phyloP scores from a whole-genome alignment of 2,888 invertebrate species.

The Mechanitis mazaeus region DNA sequence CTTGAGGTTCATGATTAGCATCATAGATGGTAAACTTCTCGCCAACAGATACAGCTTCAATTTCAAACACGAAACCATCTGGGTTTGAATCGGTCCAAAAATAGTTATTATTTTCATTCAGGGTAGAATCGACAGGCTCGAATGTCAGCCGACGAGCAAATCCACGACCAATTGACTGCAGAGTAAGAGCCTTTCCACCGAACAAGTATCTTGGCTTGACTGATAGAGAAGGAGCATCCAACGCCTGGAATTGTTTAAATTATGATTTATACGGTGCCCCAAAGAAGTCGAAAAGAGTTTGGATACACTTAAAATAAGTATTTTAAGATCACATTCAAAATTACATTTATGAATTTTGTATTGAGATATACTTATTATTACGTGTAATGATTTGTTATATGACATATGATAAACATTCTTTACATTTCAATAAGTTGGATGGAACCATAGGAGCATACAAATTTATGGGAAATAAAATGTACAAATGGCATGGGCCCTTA shows the following conservation, averaged over 20 bases:
- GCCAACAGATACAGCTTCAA: conserved; percentile 80
- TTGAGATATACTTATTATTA: not conserved
- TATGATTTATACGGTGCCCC: conserved; percentile 40
- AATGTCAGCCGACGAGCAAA: conserved; percentile 85
- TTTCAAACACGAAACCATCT: conserved; percentile 84
- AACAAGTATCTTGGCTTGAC: conserved; percentile 78
- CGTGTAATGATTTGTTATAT: not conserved
- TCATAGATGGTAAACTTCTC: conserved; percentile 85
- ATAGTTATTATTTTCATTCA: conserved; percentile 82
- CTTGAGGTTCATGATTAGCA: conserved; percentile 80
- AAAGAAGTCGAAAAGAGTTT: conserved; percentile 19
- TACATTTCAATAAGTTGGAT: conserved; percentile 9
- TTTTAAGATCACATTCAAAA: conserved; percentile 3
- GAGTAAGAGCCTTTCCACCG: conserved; percentile 79
- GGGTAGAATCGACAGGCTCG: conserved; percentile 76
- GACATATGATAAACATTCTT: not conserved
- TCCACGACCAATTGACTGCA: conserved; percentile 83
- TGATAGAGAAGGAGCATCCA: conserved; percentile 63
- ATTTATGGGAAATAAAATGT: conserved; percentile 44
- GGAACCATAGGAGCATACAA: conserved; percentile 37
- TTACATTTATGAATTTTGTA: not conserved
- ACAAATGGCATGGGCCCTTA: conserved; percentile 66
- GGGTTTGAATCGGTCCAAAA: conserved; percentile 87
- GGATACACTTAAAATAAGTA: conserved; percentile 6
- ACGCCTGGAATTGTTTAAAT: conserved; percentile 51